Base-by-base conservation (phyloP, 1,140 invertebrate genomes). In the Prorops nasuta region DNA sequence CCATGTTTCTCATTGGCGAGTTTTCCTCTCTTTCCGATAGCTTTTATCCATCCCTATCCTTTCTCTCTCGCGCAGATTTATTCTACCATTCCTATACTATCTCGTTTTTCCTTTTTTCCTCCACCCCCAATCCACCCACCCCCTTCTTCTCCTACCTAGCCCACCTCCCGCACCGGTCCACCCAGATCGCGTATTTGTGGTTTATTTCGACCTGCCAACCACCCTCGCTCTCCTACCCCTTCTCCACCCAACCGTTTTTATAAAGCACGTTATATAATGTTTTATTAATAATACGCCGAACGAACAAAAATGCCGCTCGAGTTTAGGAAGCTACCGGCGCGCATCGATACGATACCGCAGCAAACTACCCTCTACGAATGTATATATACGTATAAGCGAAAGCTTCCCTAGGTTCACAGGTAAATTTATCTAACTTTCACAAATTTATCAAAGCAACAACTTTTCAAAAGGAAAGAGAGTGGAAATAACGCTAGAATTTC, bases 211-310 rank as follows among this genome's bases (percentile, higher is more conserved):
- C 1, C 14, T 17, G 2, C 3, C 28, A 15, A 7, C 14, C 31
- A 12, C 15, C 39, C 35, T 18, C 18, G 24, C 37, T 22, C 9
- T 9, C 9, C 20, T 22, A 24, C 16, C 45, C 6, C 14, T 37
- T 43, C 40, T 31, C 51, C 36, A 36, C 39, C 50, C 49, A 16
- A 46, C 50, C 32, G 50, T 63, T 56, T 60, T 62, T 63, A 63
- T 63, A 50, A 59, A 63, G 54, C 4, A 6, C 56, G 53, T 63
- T 63, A 58, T 60, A 63, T 57, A 63, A 64, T 60, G 57, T 64
- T 64, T 63, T 64, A 64, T 60, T 64, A 63, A 64, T 64, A 64
- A 63, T 62, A 62, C 53, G 51, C 55, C 54, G n/a, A 54, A 51
- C 39, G 39, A 40, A 49, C 46, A 45, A 49, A 48, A 54, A 61